These are phyloP conservation scores for Atrina japonica DNA, from an alignment of 2,888 invertebrate genomes.

Conservation along the genomic window DNA sequence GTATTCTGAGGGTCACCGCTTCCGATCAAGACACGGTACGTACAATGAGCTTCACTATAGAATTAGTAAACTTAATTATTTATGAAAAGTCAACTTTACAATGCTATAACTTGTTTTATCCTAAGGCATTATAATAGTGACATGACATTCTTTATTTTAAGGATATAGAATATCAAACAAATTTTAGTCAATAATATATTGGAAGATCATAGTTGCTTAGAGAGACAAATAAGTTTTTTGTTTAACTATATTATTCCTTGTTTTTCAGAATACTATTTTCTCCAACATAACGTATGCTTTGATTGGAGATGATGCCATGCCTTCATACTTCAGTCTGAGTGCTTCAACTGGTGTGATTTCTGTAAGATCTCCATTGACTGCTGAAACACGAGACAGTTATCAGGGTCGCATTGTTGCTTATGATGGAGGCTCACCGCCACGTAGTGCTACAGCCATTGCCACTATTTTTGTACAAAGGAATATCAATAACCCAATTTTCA, in stretches of 20 bases:
- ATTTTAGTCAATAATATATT: too few relatives aligned
- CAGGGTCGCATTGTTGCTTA: slow-evolving; percentile 62
- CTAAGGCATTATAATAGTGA: too few relatives aligned
- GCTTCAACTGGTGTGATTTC: slow-evolving; percentile 56
- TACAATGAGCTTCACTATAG: too few relatives aligned
- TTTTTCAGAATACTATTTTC: slow-evolving; percentile 22
- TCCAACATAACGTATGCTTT: slow-evolving; percentile 57
- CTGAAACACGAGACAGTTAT: slow-evolving; percentile 55
- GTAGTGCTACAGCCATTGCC: slow-evolving; percentile 63
- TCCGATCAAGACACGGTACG: slow-evolving; percentile 60
- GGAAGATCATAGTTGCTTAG: too few relatives aligned
- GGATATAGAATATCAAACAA: too few relatives aligned
- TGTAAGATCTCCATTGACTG: slow-evolving; percentile 52
- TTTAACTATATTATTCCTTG: too few relatives aligned
- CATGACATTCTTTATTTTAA: too few relatives aligned
- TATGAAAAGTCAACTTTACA: too few relatives aligned
- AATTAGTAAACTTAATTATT: too few relatives aligned
- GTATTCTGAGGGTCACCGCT: slow-evolving; percentile 57
- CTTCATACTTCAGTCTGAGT: slow-evolving; percentile 67
- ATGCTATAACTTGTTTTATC: too few relatives aligned
- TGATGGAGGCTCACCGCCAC: slow-evolving; percentile 74
- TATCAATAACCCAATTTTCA: slow-evolving; percentile 57
- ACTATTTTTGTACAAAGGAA: slow-evolving; percentile 63
- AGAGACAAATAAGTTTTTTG: too few relatives aligned
- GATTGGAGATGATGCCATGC: slow-evolving; percentile 70